Evolutionary conservation across 53 echinoderm and acorn worm genomes (phyloP).

Genomic region (Astropecten irregularis): DNA sequence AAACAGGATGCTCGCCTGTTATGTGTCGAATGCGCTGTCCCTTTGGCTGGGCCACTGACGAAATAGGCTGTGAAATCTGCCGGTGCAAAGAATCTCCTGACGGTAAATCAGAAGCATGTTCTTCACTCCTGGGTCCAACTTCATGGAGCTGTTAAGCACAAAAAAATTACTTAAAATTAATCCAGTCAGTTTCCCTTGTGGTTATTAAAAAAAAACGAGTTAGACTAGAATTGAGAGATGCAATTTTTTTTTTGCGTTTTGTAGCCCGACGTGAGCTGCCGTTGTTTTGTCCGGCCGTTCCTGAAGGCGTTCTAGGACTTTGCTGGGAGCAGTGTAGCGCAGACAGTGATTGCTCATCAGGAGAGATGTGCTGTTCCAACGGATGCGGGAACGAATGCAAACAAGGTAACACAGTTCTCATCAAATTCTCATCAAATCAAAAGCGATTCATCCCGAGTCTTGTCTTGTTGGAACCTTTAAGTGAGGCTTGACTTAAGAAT

Average conservation of each 20-base stretch:
- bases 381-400: constrained; percentile 63
- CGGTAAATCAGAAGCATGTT: constrained; percentile 27
- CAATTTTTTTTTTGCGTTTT: no score
- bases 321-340: constrained; percentile 59
- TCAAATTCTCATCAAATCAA: no score
- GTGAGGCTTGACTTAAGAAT: no score
- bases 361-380: constrained; percentile 66
- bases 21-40: constrained; percentile 75
- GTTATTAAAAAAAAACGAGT: no score
- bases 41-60: constrained; percentile 55
- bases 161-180: not conserved
- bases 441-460: no score
- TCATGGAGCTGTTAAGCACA: no score
- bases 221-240: no score
- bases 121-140: no score
- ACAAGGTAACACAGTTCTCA: constrained; percentile 22
- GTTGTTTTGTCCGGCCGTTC: constrained; percentile 36
- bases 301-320: constrained; percentile 19
- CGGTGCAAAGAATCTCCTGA: constrained; percentile 24
- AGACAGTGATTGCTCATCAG: constrained; percentile 37
- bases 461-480: no score
- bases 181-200: no score
- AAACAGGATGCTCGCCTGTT: constrained; percentile 47
- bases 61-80: constrained; percentile 68
- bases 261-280: no score